A percentile compares a stretch with the other conserved stretches of the same genome.
Evolutionary conservation across 2,797 vertebrate species (phyloP).

Genomic region (Rhinatrema bivittatum): DNA sequence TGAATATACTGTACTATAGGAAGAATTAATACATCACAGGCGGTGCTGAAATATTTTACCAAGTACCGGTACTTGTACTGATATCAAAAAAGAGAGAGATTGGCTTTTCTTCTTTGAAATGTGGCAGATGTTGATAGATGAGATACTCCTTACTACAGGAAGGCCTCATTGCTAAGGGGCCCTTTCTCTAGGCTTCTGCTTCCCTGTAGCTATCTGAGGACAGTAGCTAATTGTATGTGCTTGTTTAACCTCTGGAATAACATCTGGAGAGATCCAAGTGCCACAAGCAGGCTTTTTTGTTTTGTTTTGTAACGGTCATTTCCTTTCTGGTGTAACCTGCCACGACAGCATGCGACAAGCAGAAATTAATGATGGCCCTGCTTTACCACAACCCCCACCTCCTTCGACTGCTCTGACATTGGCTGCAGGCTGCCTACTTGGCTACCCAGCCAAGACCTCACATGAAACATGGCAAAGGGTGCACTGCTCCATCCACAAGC

Average conservation of each 20-base stretch:
- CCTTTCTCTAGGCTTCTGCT: conserved; percentile 44
- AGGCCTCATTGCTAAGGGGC: conserved; percentile 50
- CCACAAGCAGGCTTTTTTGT: conserved; percentile 49
- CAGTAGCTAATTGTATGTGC: conserved; percentile 62
- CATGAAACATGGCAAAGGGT: conserved; percentile 91
- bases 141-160: conserved; percentile 50
- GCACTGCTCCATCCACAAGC: conserved; percentile 81
- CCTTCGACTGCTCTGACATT: conserved; percentile 66
- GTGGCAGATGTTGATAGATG: conserved; percentile 75
- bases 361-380: conserved; percentile 69
- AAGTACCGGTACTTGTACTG: conserved; percentile 26
- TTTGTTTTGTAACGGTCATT: conserved; percentile 60
- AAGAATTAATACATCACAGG: too few species aligned
- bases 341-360: conserved; percentile 71
- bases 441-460: conserved; percentile 91
- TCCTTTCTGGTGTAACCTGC: conserved; percentile 74
- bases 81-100: conserved; percentile 20
- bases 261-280: conserved; percentile 56
- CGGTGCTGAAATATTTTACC: conserved; percentile 9
- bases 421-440: conserved; percentile 67
- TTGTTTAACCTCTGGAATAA: conserved; percentile 62
- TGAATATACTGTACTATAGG: too few species aligned
- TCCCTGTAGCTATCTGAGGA: conserved; percentile 70
- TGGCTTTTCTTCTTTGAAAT: conserved; percentile 30
- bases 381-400: conserved; percentile 66